Evolutionary conservation across 1,140 invertebrate species (phyloP).

Genomic region (Bombus confusus): DNA sequence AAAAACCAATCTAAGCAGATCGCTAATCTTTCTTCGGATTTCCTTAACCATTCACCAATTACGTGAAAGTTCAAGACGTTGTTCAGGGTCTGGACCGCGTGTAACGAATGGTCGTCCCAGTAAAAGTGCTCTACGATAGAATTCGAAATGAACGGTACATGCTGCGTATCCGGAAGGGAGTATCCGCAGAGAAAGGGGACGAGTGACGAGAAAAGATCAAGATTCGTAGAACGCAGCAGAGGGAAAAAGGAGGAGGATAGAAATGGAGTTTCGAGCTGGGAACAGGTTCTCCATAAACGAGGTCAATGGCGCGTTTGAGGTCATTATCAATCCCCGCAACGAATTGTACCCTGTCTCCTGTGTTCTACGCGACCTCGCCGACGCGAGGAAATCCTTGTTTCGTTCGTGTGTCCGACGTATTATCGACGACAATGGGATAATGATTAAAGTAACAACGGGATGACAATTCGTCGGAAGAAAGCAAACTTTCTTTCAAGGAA

Average conservation of each 20-base stretch:
- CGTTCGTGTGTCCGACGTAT: background rate
- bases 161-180: conserved; percentile 36
- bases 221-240: conserved; percentile 22
- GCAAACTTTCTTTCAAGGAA: background rate
- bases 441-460: background rate
- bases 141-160: conserved; percentile 60
- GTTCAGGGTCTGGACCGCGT: background rate
- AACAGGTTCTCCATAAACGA: conserved; percentile 72
- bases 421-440: background rate
- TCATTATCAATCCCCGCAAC: conserved; percentile 62
- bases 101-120: background rate
- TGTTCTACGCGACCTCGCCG: background rate
- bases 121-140: conserved; percentile 53
- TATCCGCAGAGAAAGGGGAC: conserved; percentile 52
- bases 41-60: no score
- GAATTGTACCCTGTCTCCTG: conserved; percentile 16
- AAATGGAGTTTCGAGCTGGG: conserved; percentile 47
- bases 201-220: background rate
- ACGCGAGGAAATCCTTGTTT: background rate
- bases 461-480: background rate
- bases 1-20: background rate
- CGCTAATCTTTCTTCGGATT: background rate
- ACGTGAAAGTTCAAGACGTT: background rate
- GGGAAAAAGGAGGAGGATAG: conserved; percentile 48
- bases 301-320: conserved; percentile 73